Evolutionary conservation across 2,113 vertebrate species (phyloP).

Genomic region (Semnornis frantzii): DNA sequence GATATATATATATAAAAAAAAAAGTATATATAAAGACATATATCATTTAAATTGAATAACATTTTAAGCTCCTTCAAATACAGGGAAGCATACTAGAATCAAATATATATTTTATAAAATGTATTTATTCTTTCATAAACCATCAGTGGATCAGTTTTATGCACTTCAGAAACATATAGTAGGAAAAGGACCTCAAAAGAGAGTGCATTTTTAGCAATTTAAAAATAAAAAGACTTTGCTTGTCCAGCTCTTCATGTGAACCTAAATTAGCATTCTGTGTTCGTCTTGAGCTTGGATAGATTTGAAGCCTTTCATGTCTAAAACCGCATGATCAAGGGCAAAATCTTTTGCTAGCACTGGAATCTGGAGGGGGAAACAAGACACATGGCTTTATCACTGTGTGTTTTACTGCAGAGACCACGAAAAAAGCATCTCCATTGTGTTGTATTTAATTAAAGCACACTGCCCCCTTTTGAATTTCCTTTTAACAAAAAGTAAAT

Average conservation of each 20-base stretch:
- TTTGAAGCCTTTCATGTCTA: slow-evolving; percentile 66
- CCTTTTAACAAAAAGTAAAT: slow-evolving; percentile 49
- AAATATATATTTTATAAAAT: background rate
- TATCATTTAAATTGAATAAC: background rate
- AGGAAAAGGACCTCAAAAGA: slow-evolving; percentile 16
- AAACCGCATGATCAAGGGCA: slow-evolving; percentile 65
- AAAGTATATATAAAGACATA: background rate
- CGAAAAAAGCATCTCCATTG: background rate
- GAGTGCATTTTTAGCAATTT: slow-evolving; percentile 42
- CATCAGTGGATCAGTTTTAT: background rate
- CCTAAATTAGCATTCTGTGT: slow-evolving; percentile 63
- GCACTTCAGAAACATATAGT: background rate
- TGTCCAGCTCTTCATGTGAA: slow-evolving; percentile 27
- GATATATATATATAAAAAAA: background rate
- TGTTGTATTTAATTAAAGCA: slow-evolving; percentile 56
- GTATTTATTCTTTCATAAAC: background rate
- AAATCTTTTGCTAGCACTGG: slow-evolving; percentile 49
- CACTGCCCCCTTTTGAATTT: slow-evolving; percentile 52
- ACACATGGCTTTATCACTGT: slow-evolving; percentile 26
- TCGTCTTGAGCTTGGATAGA: slow-evolving; percentile 50
- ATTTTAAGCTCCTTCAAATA: background rate
- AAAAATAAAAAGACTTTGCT: slow-evolving; percentile 58
- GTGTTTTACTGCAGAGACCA: slow-evolving; percentile 26
- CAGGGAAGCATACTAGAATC: background rate
- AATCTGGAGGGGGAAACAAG: slow-evolving; percentile 36